Conservation (phyloP, 2,888 invertebrate species). For the Caenorhabditis sinica region DNA sequence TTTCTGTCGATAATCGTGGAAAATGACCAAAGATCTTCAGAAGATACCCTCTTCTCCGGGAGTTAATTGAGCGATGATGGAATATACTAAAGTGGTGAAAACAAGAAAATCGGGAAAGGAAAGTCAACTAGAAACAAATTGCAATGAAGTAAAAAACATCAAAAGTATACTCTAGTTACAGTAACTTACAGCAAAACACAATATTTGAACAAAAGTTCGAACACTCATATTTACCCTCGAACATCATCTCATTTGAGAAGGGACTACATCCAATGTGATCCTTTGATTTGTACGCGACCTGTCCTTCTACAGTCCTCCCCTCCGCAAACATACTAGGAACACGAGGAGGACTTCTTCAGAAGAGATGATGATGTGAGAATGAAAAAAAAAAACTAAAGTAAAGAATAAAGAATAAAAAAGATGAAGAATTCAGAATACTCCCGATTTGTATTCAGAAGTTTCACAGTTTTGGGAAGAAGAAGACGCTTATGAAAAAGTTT, state of each 20-base stretch:
- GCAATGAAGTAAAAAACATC: neutral
- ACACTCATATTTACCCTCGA: conserved; percentile 28
- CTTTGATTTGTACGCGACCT: conserved; percentile 27
- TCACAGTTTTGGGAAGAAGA: neutral
- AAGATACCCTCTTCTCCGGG: conserved; percentile 20
- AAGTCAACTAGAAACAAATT: neutral
- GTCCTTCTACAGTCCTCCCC: conserved; percentile 2
- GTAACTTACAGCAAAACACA: too few relatives aligned
- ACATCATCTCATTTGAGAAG: neutral
- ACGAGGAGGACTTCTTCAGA: neutral
- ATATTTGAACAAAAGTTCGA: conserved; percentile 7
- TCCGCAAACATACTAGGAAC: conserved; percentile 47
- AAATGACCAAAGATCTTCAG: conserved; percentile 27
- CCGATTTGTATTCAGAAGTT: too few relatives aligned
- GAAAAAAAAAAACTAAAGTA: conserved; percentile 8
- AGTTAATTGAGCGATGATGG: conserved; percentile 28
- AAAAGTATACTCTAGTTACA: neutral
- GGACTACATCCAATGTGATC: conserved; percentile 14
- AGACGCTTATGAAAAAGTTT: neutral
- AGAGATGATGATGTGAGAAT: neutral
- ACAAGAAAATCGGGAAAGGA: neutral
- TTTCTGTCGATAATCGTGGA: conserved; percentile 1
- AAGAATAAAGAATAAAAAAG: conserved; percentile 5
- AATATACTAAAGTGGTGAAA: neutral
- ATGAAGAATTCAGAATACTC: neutral